A percentile compares a stretch with the other conserved stretches of the same genome.
Conservation (phyloP, 2,888 invertebrate species). For the Metellina segmentata region DNA sequence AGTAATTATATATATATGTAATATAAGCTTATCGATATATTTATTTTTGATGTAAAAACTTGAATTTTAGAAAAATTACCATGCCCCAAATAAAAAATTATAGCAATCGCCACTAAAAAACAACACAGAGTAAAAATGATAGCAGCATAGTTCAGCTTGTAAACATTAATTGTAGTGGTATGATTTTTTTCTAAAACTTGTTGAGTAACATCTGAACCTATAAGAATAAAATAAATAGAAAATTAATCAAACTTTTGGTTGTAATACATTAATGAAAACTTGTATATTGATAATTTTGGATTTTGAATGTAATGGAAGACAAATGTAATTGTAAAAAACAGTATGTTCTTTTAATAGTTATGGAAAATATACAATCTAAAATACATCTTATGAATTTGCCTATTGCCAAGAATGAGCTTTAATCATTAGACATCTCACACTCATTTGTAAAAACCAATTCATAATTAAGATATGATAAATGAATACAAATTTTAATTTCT, state of each 20-base stretch:
- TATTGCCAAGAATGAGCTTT: too few relatives aligned
- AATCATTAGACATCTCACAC: too few relatives aligned
- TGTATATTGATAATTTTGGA: too few relatives aligned
- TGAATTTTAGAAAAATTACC: slow-evolving; percentile 3
- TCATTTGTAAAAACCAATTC: too few relatives aligned
- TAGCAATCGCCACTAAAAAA: slow-evolving; percentile 6
- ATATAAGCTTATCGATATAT: not conserved
- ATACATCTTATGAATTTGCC: too few relatives aligned
- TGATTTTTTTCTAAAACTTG: not conserved
- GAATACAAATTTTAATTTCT: too few relatives aligned
- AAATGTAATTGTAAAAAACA: too few relatives aligned
- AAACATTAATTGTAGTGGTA: slow-evolving; percentile 40
- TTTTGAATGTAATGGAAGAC: too few relatives aligned
- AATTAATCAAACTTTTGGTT: not conserved
- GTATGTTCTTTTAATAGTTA: too few relatives aligned
- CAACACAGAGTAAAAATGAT: slow-evolving; percentile 15
- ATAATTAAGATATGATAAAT: too few relatives aligned
- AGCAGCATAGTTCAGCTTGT: slow-evolving; percentile 28
- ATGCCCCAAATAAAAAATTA: not conserved
- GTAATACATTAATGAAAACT: too few relatives aligned
- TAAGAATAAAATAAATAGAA: not conserved
- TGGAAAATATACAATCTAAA: too few relatives aligned
- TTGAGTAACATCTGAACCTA: slow-evolving; percentile 13
- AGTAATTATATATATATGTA: not conserved
- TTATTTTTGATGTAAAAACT: not conserved